These are phyloP conservation scores for Schrankia costaestrigalis DNA, from an alignment of 2,888 invertebrate species.

Conservation along the genomic window DNA sequence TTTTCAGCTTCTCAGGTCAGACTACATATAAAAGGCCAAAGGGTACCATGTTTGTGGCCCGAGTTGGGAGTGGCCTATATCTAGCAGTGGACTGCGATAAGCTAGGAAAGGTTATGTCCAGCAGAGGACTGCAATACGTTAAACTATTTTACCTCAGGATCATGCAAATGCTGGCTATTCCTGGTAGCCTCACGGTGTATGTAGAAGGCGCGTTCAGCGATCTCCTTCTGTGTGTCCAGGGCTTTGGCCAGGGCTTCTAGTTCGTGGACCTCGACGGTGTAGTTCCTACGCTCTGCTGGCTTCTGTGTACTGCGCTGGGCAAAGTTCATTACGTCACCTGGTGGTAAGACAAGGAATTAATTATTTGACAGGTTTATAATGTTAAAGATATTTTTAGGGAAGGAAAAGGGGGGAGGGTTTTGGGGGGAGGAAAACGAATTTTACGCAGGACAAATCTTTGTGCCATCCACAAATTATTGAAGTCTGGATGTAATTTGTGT, in stretches of 20 bases:
- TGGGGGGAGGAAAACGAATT: too few species aligned
- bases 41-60: too few species aligned
- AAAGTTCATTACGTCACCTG: slow-evolving; percentile 72
- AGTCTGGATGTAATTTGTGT: too few species aligned
- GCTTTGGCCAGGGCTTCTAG: slow-evolving; percentile 86
- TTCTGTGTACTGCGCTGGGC: slow-evolving; percentile 55
- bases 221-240: slow-evolving; percentile 86
- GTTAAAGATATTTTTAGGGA: too few species aligned
- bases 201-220: slow-evolving; percentile 84
- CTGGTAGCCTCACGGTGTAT: slow-evolving; percentile 84
- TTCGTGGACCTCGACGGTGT: slow-evolving; percentile 83
- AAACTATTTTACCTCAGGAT: slow-evolving; percentile 80
- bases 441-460: too few species aligned
- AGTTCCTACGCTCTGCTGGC: slow-evolving; percentile 45
- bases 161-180: slow-evolving; percentile 79
- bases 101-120: neutral
- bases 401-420: too few species aligned
- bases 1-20: too few species aligned
- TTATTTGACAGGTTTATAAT: too few species aligned
- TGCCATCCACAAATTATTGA: too few species aligned
- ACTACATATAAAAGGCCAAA: too few species aligned
- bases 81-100: neutral
- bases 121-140: slow-evolving; percentile 3
- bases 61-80: too few species aligned
- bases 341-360: too few species aligned